These are phyloP conservation scores for Buteo buteo DNA, from an alignment of 2,113 vertebrate genomes.

Conservation along the genomic window DNA sequence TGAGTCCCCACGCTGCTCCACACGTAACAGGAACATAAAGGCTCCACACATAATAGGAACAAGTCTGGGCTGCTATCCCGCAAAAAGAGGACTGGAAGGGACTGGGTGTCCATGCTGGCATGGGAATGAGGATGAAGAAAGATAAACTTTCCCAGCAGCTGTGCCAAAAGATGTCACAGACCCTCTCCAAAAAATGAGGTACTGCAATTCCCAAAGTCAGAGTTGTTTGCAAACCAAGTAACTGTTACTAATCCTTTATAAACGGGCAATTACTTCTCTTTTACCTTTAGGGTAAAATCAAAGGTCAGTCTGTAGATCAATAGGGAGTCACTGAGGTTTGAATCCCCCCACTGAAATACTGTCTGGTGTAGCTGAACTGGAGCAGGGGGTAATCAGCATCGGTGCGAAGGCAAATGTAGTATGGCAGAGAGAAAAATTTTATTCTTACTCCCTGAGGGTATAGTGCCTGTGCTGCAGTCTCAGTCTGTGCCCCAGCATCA, in stretches of 20 bases:
- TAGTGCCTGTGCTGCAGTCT: background rate
- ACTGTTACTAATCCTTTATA: background rate
- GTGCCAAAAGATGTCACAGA: background rate
- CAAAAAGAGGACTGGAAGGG: background rate
- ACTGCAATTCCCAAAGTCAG: background rate
- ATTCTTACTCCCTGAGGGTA: background rate
- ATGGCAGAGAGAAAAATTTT: background rate
- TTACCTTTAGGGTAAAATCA: background rate
- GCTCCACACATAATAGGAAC: accelerated
- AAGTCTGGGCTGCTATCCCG: background rate
- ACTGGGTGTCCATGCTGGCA: background rate
- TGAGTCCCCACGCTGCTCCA: background rate
- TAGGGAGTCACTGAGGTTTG: background rate
- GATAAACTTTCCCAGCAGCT: background rate
- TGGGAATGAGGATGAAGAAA: background rate
- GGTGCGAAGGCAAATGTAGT: background rate
- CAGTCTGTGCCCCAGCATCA: background rate
- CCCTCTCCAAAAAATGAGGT: background rate
- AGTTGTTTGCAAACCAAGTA: background rate
- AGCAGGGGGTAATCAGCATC: background rate
- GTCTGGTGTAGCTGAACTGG: background rate
- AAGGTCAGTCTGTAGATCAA: background rate
- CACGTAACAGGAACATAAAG: background rate
- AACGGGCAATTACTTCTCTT: background rate
- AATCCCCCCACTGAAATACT: background rate